These are phyloP conservation scores for Oxycera nigricornis DNA, from an alignment of 2,888 invertebrate genomes.

Conservation along the genomic window DNA sequence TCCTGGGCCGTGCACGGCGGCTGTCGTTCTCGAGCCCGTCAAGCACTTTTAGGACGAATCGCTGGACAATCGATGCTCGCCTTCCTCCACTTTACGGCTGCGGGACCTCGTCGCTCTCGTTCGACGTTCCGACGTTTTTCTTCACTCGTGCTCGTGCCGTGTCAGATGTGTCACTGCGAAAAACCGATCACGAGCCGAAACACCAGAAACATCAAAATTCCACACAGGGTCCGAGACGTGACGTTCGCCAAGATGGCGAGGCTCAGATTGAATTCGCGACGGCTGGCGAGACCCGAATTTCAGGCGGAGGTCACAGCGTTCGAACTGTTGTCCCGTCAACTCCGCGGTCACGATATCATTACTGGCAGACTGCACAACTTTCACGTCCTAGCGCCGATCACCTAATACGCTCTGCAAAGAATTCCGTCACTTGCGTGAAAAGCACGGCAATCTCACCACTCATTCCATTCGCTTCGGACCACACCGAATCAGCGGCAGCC, in stretches of 20 bases:
- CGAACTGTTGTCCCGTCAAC: background rate
- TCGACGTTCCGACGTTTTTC: conserved; percentile 13
- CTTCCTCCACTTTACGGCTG: conserved; percentile 23
- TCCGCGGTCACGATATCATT: conserved; percentile 31
- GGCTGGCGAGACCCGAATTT: background rate
- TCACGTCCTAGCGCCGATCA: background rate
- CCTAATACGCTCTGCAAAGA: background rate
- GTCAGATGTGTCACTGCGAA: conserved; percentile 33
- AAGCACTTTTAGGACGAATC: conserved; percentile 23
- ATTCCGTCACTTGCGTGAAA: too few relatives aligned
- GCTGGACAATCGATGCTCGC: conserved; percentile 27
- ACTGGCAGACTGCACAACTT: background rate
- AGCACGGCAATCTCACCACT: background rate
- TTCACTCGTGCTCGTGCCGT: background rate
- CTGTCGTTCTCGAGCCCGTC: conserved; percentile 8
- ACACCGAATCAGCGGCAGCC: too few relatives aligned
- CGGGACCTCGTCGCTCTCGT: conserved; percentile 1
- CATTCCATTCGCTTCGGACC: background rate
- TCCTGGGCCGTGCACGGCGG: background rate
- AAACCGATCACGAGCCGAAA: conserved; percentile 35
- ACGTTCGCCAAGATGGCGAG: conserved; percentile 33
- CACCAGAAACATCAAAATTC: conserved; percentile 18
- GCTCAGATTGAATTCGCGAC: background rate
- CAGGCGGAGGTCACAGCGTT: background rate
- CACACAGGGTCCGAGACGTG: conserved; percentile 4